A percentile compares a stretch with the other conserved stretches of the same genome.
phyloP scores from a whole-genome alignment of 2,888 invertebrate species.

The Apamea monoglypha region DNA sequence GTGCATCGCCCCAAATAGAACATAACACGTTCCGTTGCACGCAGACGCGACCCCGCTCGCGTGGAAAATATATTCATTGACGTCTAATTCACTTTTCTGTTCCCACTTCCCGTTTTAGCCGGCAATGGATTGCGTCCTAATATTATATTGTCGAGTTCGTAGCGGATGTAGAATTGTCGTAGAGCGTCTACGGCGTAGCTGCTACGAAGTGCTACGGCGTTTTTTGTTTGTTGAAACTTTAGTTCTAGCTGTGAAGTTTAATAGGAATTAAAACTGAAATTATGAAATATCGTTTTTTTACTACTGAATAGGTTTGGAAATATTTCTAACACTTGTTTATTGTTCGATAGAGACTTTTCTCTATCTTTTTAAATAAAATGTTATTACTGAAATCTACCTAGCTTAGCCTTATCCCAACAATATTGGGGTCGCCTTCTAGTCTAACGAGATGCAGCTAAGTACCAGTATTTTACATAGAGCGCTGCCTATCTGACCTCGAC shows the following conservation, averaged over 20 bases:
- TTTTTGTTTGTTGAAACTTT: neutral
- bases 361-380: too few relatives aligned
- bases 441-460: too few relatives aligned
- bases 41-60: conserved; percentile 61
- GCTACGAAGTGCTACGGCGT: conserved; percentile 38
- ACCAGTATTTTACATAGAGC: too few relatives aligned
- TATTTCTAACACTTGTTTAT: neutral
- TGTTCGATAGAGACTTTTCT: neutral
- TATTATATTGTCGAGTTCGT: conserved; percentile 30
- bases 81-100: conserved; percentile 70
- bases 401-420: too few relatives aligned
- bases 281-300: neutral
- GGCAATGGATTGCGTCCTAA: conserved; percentile 44
- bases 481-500: too few relatives aligned
- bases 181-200: conserved; percentile 54
- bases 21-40: conserved; percentile 42
- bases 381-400: too few relatives aligned
- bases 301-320: neutral
- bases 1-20: conserved; percentile 30
- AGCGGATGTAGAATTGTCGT: conserved; percentile 20
- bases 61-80: conserved; percentile 76
- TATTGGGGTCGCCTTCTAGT: too few relatives aligned
- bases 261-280: neutral
- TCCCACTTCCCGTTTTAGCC: conserved; percentile 47
- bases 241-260: neutral